Evolutionary conservation across 2,888 invertebrate genomes (phyloP).

Genomic region (Pyralis farinalis): DNA sequence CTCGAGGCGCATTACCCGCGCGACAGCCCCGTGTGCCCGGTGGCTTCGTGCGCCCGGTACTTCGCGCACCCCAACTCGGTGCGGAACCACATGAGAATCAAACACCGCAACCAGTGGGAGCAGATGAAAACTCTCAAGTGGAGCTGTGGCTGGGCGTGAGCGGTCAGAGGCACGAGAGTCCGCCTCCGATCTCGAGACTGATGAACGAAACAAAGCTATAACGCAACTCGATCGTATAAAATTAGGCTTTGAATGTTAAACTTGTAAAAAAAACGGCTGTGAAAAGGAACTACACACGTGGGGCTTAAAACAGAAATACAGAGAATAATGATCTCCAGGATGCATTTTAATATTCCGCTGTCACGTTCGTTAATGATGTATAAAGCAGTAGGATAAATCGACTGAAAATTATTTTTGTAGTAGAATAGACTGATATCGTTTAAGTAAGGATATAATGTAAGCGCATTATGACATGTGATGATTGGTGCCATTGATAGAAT

Average conservation of each 20-base stretch:
- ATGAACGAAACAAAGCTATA: background rate
- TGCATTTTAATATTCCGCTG: constrained; percentile 62
- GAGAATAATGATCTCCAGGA: constrained; percentile 61
- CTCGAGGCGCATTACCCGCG: constrained; percentile 92
- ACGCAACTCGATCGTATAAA: constrained; percentile 21
- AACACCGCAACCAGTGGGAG: constrained; percentile 91
- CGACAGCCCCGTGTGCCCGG: constrained; percentile 91
- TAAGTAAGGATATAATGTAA: constrained; percentile 59
- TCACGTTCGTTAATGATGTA: constrained; percentile 45
- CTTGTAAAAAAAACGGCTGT: constrained; percentile 43
- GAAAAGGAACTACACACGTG: constrained; percentile 40
- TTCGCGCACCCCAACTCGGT: constrained; percentile 94
- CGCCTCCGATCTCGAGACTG: background rate
- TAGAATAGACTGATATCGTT: constrained; percentile 79
- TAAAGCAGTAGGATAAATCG: constrained; percentile 72
- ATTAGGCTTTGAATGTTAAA: constrained; percentile 30
- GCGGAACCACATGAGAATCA: constrained; percentile 92
- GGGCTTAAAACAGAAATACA: constrained; percentile 30
- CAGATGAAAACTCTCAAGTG: constrained; percentile 90
- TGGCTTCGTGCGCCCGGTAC: constrained; percentile 85
- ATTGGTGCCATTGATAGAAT: constrained; percentile 80
- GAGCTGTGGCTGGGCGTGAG: constrained; percentile 81
- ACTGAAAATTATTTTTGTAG: constrained; percentile 81
- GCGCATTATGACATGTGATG: constrained; percentile 79
- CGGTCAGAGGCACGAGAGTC: constrained; percentile 18